Evolutionary conservation across 2,797 vertebrate genomes (phyloP).

Genomic region (Peromyscus nudipes): DNA sequence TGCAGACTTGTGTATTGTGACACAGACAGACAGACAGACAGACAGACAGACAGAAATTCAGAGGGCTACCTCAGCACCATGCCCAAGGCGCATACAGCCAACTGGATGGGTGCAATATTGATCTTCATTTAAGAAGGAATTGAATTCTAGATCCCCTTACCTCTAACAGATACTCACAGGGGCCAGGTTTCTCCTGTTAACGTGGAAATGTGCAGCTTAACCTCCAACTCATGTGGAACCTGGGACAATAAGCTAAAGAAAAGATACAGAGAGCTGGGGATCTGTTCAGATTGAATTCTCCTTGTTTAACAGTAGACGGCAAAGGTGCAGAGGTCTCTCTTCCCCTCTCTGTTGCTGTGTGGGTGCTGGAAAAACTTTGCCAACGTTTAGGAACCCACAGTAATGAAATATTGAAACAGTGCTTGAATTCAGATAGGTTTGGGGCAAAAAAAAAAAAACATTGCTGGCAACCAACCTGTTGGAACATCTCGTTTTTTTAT

Average conservation of each 20-base stretch:
- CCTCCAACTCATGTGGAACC: background rate
- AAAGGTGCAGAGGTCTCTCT: background rate
- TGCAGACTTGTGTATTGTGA: background rate
- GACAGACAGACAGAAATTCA: background rate
- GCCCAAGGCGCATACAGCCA: background rate
- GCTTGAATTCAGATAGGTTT: slow-evolving; percentile 68
- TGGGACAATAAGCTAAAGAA: background rate
- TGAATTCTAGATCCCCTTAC: background rate
- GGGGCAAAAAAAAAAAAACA: background rate
- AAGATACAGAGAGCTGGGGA: background rate
- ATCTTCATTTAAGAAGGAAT: slow-evolving; percentile 11
- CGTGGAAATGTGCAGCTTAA: background rate
- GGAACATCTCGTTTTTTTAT: slow-evolving; percentile 58
- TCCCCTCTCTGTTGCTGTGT: background rate
- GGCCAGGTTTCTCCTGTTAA: slow-evolving; percentile 19
- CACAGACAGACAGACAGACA: background rate
- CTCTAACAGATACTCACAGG: slow-evolving; percentile 9
- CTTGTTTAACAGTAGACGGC: background rate
- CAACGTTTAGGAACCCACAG: slow-evolving; percentile 25
- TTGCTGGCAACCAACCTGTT: slow-evolving; percentile 42
- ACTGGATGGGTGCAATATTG: background rate
- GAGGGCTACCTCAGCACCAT: background rate
- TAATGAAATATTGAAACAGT: slow-evolving; percentile 43
- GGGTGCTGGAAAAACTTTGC: slow-evolving; percentile 17
- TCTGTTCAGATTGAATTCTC: slow-evolving; percentile 8